Conservation (phyloP, 2,888 invertebrate species). For the Zonitis immaculata region DNA sequence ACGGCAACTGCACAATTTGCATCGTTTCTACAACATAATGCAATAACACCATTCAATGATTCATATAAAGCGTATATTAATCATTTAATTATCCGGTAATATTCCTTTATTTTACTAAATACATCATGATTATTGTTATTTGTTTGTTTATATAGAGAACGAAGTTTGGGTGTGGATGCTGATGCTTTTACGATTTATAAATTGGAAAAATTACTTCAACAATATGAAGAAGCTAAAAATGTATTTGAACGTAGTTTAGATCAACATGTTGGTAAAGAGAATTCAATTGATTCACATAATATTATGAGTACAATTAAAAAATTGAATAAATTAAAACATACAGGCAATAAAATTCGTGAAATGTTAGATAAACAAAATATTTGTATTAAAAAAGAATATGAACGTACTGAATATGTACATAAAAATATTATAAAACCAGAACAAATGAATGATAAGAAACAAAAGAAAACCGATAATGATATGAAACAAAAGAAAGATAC, state of each 20-base stretch:
- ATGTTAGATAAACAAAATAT: slow-evolving; percentile 33
- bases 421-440: too few relatives aligned
- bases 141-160: slow-evolving; percentile 27
- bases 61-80: slow-evolving; percentile 38
- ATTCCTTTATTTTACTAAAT: too few relatives aligned
- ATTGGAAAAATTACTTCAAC: slow-evolving; percentile 27
- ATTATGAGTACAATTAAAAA: slow-evolving; percentile 26
- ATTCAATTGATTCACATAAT: slow-evolving; percentile 25
- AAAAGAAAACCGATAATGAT: too few relatives aligned
- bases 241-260: too few relatives aligned
- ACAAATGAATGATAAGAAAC: slow-evolving; percentile 13
- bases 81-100: slow-evolving; percentile 38
- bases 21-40: slow-evolving; percentile 39
- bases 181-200: slow-evolving; percentile 26
- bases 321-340: slow-evolving; percentile 33
- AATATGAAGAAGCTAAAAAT: slow-evolving; percentile 32
- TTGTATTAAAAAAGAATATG: slow-evolving; percentile 28
- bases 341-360: slow-evolving; percentile 35
- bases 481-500: neutral
- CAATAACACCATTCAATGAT: slow-evolving; percentile 40
- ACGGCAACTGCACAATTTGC: slow-evolving; percentile 39
- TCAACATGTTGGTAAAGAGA: neutral
- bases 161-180: slow-evolving; percentile 24
- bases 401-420: slow-evolving; percentile 26
- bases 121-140: neutral